These are phyloP conservation scores for Ecliptopera silaceata DNA, from an alignment of 2,888 invertebrate genomes.

Conservation along the genomic window DNA sequence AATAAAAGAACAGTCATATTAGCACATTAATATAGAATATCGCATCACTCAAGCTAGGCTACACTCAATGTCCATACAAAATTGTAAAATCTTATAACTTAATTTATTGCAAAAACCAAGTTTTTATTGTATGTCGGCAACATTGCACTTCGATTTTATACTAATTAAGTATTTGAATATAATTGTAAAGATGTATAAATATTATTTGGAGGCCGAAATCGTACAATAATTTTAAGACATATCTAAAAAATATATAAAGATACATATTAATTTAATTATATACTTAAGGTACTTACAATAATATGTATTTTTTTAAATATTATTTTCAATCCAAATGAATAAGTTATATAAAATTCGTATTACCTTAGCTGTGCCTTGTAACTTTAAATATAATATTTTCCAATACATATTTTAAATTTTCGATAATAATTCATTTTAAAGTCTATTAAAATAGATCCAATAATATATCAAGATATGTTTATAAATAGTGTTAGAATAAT, in stretches of 20 bases:
- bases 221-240: too few relatives aligned
- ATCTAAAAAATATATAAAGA: too few relatives aligned
- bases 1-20: slow-evolving; percentile 61
- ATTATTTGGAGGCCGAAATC: too few relatives aligned
- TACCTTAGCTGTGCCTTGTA: slow-evolving; percentile 20
- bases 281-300: too few relatives aligned
- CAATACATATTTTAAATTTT: slow-evolving; percentile 13
- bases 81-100: slow-evolving; percentile 43
- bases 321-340: slow-evolving; percentile 1
- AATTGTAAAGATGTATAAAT: too few relatives aligned
- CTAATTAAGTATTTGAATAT: too few relatives aligned
- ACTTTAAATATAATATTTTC: slow-evolving; percentile 4
- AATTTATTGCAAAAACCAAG: too few relatives aligned
- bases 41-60: slow-evolving; percentile 65
- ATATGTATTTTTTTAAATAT: neutral
- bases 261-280: too few relatives aligned
- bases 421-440: slow-evolving; percentile 19
- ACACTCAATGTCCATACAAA: slow-evolving; percentile 48
- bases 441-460: slow-evolving; percentile 9
- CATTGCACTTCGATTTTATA: too few relatives aligned
- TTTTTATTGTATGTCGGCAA: too few relatives aligned
- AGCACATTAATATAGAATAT: slow-evolving; percentile 67
- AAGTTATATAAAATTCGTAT: slow-evolving; percentile 1
- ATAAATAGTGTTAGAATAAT: neutral
- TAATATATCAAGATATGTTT: slow-evolving; percentile 23